Percentiles rank a stretch among this genome's conserved stretches.
Evolutionary conservation across 1,140 invertebrate genomes (phyloP).

Genomic region (Teleopsis dalmanni): DNA sequence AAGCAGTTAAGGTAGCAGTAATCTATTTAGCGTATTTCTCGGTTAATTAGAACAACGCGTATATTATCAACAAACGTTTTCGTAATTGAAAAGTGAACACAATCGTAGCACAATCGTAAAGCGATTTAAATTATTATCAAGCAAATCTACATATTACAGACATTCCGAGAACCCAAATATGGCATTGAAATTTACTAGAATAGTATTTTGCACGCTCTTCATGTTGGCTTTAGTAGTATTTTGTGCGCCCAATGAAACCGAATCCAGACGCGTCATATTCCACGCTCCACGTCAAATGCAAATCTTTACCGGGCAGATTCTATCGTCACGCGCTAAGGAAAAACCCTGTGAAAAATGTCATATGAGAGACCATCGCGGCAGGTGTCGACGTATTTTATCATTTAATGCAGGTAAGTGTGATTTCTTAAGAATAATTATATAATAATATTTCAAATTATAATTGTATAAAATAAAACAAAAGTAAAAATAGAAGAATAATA

Average conservation of each 20-base stretch:
- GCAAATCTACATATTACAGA: not conserved
- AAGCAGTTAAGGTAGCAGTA: conserved; percentile 3
- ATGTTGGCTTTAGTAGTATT: conserved; percentile 22
- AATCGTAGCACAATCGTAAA: not conserved
- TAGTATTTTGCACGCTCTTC: conserved; percentile 5
- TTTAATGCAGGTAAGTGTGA: conserved; percentile 29
- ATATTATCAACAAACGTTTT: not conserved
- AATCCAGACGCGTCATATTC: conserved; percentile 37
- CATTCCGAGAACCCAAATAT: not conserved
- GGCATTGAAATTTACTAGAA: not conserved
- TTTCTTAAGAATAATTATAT: not conserved
- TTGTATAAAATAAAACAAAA: not conserved
- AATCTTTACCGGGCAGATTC: conserved; percentile 28
- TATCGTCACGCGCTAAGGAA: conserved; percentile 24
- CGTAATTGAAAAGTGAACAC: no score
- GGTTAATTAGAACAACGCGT: not conserved
- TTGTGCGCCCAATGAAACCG: conserved; percentile 21
- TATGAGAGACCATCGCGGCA: conserved; percentile 36
- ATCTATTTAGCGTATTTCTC: no score
- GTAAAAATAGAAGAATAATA: not conserved
- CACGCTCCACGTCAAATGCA: conserved; percentile 18
- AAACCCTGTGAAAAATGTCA: conserved; percentile 33
- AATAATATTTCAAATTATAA: not conserved
- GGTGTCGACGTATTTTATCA: conserved; percentile 32
- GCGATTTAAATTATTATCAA: not conserved